These are phyloP conservation scores for Heteronetta atricapilla DNA, from an alignment of 2,113 vertebrate genomes.

Conservation along the genomic window DNA sequence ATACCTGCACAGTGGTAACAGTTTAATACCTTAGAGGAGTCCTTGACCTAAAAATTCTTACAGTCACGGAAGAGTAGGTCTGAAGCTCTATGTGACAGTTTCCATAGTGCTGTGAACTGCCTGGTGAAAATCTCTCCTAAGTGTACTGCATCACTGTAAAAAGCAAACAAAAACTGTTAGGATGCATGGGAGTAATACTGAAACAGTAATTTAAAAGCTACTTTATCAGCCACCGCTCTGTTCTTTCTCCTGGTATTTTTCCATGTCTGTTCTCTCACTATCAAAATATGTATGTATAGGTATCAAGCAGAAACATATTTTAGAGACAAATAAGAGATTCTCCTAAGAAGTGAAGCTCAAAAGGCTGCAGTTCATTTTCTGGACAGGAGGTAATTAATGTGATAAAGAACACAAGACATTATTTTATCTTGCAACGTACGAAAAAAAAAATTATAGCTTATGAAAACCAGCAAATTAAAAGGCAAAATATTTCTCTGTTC, in stretches of 20 bases:
- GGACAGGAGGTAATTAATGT: not conserved
- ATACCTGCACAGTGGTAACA: not conserved
- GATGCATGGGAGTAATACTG: not conserved
- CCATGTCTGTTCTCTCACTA: not conserved
- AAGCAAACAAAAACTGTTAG: not conserved
- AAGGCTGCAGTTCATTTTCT: not conserved
- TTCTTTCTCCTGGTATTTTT: not conserved
- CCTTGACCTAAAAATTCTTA: not conserved
- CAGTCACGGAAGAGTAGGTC: not conserved
- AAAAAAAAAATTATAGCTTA: not conserved
- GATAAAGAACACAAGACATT: not conserved
- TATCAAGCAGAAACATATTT: not conserved
- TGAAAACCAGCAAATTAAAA: not conserved
- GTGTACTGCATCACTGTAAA: not conserved
- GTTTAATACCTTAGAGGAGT: not conserved
- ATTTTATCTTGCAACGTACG: not conserved
- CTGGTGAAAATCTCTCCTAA: not conserved
- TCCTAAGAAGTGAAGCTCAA: not conserved
- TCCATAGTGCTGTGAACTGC: not conserved
- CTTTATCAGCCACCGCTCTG: not conserved
- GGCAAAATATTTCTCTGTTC: not conserved
- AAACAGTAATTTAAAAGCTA: not conserved
- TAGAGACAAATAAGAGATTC: not conserved
- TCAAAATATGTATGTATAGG: not conserved
- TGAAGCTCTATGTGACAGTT: not conserved